phyloP scores from a whole-genome alignment of 2,797 vertebrate genomes.

The Spinibarbus caldwelli region DNA sequence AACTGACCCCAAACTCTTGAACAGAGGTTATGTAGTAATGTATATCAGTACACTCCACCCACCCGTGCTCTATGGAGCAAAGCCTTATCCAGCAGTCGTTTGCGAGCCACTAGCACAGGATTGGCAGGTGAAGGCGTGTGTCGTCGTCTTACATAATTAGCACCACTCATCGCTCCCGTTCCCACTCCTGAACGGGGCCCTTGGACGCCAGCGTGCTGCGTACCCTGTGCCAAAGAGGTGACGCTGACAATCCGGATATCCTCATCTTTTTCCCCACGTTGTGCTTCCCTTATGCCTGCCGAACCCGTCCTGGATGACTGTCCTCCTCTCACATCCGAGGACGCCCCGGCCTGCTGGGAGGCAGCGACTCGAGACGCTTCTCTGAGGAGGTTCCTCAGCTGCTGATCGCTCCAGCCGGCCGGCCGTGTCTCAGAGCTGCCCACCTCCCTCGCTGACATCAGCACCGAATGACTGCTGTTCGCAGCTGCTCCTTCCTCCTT shows the following conservation, averaged over 20 bases:
- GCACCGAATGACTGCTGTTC: slow-evolving; percentile 49
- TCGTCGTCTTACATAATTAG: slow-evolving; percentile 62
- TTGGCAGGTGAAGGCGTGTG: slow-evolving; percentile 70
- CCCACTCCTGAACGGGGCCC: slow-evolving; percentile 54
- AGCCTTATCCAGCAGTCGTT: slow-evolving; percentile 80
- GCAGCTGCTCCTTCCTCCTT: slow-evolving; percentile 60
- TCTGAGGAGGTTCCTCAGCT: slow-evolving; percentile 71
- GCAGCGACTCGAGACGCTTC: slow-evolving; percentile 66
- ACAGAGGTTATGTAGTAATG: neutral
- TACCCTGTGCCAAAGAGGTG: slow-evolving; percentile 74
- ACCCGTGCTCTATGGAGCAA: slow-evolving; percentile 82
- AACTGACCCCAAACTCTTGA: neutral
- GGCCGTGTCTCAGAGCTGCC: slow-evolving; percentile 10
- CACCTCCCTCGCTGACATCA: slow-evolving; percentile 43
- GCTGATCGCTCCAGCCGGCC: slow-evolving; percentile 72
- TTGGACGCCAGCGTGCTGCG: slow-evolving; percentile 60
- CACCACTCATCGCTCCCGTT: slow-evolving; percentile 55
- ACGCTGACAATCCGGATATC: slow-evolving; percentile 78
- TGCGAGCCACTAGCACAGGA: slow-evolving; percentile 80
- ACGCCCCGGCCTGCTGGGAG: slow-evolving; percentile 55
- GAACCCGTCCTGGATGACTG: slow-evolving; percentile 46
- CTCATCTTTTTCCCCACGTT: slow-evolving; percentile 67
- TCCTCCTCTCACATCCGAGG: neutral
- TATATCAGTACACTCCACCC: neutral
- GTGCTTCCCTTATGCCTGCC: slow-evolving; percentile 34